Evolutionary conservation across 2,797 vertebrate genomes (phyloP).

Genomic region (Alauda arvensis): DNA sequence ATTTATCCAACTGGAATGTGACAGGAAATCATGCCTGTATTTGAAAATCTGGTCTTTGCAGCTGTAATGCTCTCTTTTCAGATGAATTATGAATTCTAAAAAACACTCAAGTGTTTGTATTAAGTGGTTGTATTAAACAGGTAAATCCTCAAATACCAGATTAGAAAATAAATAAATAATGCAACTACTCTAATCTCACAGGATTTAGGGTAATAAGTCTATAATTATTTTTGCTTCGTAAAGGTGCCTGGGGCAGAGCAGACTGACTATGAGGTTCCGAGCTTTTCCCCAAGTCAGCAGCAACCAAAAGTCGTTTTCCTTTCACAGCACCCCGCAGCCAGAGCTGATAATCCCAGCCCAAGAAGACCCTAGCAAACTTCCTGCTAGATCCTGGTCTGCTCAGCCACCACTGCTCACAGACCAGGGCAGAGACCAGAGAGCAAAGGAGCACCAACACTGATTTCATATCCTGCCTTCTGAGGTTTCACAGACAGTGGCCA

Average conservation of each 20-base stretch:
- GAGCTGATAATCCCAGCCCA: not conserved
- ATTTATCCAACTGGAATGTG: not conserved
- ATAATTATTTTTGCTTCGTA: slow-evolving; percentile 18
- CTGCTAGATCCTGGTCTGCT: not conserved
- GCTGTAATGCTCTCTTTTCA: not conserved
- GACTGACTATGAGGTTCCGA: not conserved
- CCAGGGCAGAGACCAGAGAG: not conserved
- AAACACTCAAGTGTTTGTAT: not conserved
- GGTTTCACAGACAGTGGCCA: not conserved
- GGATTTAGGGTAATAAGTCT: slow-evolving; percentile 19
- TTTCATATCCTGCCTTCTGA: not conserved
- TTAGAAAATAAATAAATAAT: not conserved
- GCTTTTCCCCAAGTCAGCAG: not conserved
- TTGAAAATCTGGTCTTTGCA: not conserved
- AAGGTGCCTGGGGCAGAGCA: not conserved
- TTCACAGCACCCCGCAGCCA: not conserved
- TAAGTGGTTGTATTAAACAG: slow-evolving; percentile 29
- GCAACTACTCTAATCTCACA: not conserved
- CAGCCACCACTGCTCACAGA: not conserved
- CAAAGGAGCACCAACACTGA: not conserved
- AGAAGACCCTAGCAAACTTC: not conserved
- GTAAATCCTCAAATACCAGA: slow-evolving; percentile 27
- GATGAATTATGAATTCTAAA: not conserved
- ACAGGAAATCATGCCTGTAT: not conserved
- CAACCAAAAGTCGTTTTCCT: not conserved